Base-by-base conservation (phyloP, 2,888 invertebrate genomes). In the Scrobipalpa costella region DNA sequence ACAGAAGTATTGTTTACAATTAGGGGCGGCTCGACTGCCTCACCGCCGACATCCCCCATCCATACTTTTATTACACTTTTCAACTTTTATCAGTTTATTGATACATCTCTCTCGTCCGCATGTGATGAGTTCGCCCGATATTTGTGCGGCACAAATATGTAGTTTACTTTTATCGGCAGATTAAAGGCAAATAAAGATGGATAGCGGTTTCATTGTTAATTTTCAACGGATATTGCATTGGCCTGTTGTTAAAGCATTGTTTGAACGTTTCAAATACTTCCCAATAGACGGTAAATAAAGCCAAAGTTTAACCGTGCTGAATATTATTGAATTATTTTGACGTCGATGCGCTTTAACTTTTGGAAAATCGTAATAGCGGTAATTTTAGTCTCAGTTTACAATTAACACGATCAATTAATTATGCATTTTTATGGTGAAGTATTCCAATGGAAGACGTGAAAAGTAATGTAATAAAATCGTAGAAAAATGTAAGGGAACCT, bases 1-100 rank as follows among this genome's bases (percentile, higher is more conserved):
- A 74, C 71, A 73, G 77, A 73, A 74, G 76, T 72, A 76, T 78
- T 84, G 80, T 86, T 85, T 84, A 80, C 84, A 81, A 80, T 84
- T 78, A 81, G 82, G 82, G 82, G 78, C 73, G 72, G 71, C 64
- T 75, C 9, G 47, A 11, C 15, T n/a, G 82, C 78, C 73, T 71
- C 70, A 64, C 76, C 78, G 77, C 66, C 68, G 63, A 72, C 71
- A 79, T 78, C 79, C 72, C 74, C 60, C 19, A 71, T 71, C 69
- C 68, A 73, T 68, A 73, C 71, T 74, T n/a, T 76, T 79, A 78
- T 79, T 78, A 73, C 70, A 69, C 69, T 71, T 76, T 76, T 72
- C 72, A 70, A 71, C 69, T 66, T 72, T 70, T 71, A 55, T 67
- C 62, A 67, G 58, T 66, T 66, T 44, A 47, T 47, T 66, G 67